Percentiles rank a stretch among this genome's conserved stretches.
These are phyloP conservation scores for Babylonia areolata DNA, from an alignment of 1,140 invertebrate genomes.

Conservation along the genomic window DNA sequence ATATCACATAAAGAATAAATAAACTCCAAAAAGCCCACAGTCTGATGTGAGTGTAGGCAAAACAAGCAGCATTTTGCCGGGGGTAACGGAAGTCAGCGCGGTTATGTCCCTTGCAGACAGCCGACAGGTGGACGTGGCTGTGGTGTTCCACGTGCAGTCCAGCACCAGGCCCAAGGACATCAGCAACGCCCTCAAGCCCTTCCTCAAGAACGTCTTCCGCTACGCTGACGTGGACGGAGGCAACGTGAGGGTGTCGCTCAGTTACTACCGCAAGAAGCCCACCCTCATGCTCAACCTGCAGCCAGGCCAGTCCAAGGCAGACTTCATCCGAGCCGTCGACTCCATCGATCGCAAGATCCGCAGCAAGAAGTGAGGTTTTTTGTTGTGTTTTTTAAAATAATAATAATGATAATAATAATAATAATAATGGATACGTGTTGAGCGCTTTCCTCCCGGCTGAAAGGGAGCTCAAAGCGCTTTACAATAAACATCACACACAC, in stretches of 20 bases:
- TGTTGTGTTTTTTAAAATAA: too few relatives aligned
- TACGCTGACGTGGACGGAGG: conserved; percentile 59
- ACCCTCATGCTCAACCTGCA: conserved; percentile 62
- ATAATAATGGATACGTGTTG: too few relatives aligned
- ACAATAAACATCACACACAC: too few relatives aligned
- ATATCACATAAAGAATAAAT: too few relatives aligned
- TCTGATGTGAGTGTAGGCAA: too few relatives aligned
- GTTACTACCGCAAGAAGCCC: conserved; percentile 57
- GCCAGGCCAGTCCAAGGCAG: conserved; percentile 43
- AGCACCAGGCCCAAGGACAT: conserved; percentile 46
- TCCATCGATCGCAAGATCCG: conserved; percentile 10
- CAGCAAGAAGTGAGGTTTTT: conserved; percentile 19
- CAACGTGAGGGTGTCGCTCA: conserved; percentile 54
- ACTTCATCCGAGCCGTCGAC: conserved; percentile 25
- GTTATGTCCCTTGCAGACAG: conserved; percentile 53
- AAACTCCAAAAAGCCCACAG: too few relatives aligned
- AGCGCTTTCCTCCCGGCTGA: too few relatives aligned
- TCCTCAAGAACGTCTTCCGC: conserved; percentile 53
- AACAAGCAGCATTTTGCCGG: too few relatives aligned
- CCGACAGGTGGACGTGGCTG: conserved; percentile 51
- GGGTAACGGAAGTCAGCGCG: too few relatives aligned
- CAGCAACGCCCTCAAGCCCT: conserved; percentile 46
- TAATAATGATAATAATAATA: too few relatives aligned
- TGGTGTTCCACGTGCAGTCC: conserved; percentile 52
- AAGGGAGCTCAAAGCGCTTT: too few relatives aligned